phyloP scores from a whole-genome alignment of 2,797 vertebrate species.

The Silurus aristotelis region DNA sequence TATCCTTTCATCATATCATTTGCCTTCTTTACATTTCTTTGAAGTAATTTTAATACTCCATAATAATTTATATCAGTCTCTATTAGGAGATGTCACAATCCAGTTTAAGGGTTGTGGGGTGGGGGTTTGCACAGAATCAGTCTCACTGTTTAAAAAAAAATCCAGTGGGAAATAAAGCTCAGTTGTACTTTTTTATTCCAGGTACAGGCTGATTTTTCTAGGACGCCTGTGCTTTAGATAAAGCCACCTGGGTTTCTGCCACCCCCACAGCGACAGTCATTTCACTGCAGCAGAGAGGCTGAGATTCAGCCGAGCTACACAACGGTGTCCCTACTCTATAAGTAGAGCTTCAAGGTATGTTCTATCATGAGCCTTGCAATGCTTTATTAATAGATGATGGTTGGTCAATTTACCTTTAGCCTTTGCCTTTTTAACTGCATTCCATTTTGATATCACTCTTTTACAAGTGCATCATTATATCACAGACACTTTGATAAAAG shows the following conservation, averaged over 20 bases:
- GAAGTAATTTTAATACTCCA: neutral
- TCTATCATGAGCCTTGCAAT: slow-evolving; percentile 24
- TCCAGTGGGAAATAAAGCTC: slow-evolving; percentile 42
- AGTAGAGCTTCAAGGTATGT: slow-evolving; percentile 23
- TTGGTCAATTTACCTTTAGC: slow-evolving; percentile 35
- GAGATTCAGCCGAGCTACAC: slow-evolving; percentile 26
- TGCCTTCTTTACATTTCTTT: neutral
- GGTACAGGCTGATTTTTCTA: slow-evolving; percentile 55
- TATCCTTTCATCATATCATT: neutral
- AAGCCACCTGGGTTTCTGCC: slow-evolving; percentile 53
- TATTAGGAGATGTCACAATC: neutral
- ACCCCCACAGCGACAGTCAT: slow-evolving; percentile 46
- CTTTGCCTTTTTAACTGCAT: slow-evolving; percentile 24
- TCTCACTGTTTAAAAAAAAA: neutral
- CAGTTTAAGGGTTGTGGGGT: neutral
- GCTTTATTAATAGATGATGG: slow-evolving; percentile 48
- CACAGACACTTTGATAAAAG: slow-evolving; percentile 18
- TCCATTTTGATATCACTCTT: slow-evolving; percentile 17
- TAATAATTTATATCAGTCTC: neutral
- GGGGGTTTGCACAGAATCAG: neutral
- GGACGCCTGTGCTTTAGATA: slow-evolving; percentile 44
- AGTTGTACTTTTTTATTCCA: slow-evolving; percentile 41
- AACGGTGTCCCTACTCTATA: slow-evolving; percentile 33
- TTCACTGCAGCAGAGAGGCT: slow-evolving; percentile 32
- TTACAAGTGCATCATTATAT: slow-evolving; percentile 9